Evolutionary conservation across 2,113 vertebrate genomes (phyloP).

Genomic region (Trematocara nigrifrons): DNA sequence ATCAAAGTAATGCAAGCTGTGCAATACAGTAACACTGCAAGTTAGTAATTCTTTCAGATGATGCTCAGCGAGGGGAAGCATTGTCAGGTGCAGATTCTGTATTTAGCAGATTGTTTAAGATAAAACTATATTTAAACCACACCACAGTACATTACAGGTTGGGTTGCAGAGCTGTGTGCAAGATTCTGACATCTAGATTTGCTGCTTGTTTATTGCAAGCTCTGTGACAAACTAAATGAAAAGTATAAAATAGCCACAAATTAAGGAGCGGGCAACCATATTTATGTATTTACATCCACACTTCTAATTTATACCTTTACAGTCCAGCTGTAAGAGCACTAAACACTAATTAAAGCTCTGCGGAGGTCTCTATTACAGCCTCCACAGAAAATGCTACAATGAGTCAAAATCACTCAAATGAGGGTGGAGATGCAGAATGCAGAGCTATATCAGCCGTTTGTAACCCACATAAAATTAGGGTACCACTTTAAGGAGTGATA

Average conservation of each 20-base stretch:
- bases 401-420: slow-evolving; percentile 4
- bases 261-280: background rate
- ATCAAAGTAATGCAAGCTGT: background rate
- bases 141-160: background rate
- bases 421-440: slow-evolving; percentile 19
- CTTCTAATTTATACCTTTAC: background rate
- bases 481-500: too few relatives aligned
- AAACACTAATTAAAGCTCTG: slow-evolving; percentile 14
- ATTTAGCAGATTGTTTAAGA: background rate
- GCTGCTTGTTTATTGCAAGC: background rate
- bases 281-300: background rate
- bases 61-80: background rate
- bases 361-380: background rate
- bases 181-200: background rate
- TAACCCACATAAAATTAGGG: too few relatives aligned
- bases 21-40: background rate
- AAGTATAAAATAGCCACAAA: background rate
- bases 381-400: slow-evolving; percentile 7
- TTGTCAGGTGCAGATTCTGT: background rate
- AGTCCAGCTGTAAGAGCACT: background rate
- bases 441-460: slow-evolving; percentile 6
- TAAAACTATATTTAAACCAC: background rate
- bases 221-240: background rate
- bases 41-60: background rate
- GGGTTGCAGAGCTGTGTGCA: background rate